A percentile compares a stretch with the other conserved stretches of the same genome.
Conservation (phyloP, 2,797 vertebrate species). For the Neomorphus geoffroyi region DNA sequence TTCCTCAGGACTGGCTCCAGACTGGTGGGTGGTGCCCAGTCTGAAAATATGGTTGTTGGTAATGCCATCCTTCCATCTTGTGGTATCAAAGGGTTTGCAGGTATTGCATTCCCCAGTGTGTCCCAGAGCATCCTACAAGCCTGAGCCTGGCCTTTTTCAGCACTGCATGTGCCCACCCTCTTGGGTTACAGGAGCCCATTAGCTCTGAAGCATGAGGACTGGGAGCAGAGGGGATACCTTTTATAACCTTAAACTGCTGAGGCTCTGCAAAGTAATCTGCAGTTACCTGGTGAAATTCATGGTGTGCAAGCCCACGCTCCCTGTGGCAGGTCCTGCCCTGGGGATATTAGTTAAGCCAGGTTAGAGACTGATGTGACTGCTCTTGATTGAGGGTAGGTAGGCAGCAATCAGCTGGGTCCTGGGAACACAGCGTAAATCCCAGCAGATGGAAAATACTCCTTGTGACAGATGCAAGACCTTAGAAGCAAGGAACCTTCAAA, state of each 20-base stretch:
- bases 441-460: constrained; percentile 39
- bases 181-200: neutral
- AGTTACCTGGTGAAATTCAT: neutral
- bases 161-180: neutral
- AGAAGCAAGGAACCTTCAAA: constrained; percentile 40
- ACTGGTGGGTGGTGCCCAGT: neutral
- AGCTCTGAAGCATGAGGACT: neutral
- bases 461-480: constrained; percentile 50
- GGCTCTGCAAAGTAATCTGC: neutral
- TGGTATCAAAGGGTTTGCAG: neutral
- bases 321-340: neutral
- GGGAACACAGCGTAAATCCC: neutral
- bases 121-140: neutral
- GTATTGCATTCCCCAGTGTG: neutral
- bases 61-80: neutral
- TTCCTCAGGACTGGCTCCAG: neutral
- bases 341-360: neutral
- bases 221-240: neutral
- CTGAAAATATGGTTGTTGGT: neutral
- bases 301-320: neutral
- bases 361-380: neutral
- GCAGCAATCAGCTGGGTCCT: neutral
- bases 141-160: neutral
- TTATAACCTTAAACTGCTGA: neutral
- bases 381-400: neutral